Evolutionary conservation across 2,797 vertebrate genomes (phyloP), one percentile per base, ranked within the genome.

Genomic region (Chelon labrosus): DNA sequence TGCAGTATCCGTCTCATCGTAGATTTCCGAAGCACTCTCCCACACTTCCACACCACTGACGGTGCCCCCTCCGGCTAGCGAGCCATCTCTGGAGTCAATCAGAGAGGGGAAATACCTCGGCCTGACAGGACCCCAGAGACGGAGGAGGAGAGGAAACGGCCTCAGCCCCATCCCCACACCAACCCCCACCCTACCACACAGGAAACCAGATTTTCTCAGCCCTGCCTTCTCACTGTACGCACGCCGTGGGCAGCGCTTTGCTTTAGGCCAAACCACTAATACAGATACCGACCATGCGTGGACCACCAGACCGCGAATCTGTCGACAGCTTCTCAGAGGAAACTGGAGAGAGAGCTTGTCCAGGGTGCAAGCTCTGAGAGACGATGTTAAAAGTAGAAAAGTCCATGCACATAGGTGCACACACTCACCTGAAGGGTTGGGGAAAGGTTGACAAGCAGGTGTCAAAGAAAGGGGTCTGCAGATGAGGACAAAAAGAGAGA

Each of bases 61-160:
- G 69, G 14, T 56, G 70, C 51, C 63, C 44, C 59, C 47, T 69
- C 52, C 51, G 70, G 55, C 85, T 41, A 59, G 60, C 65, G 64
- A 73, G 71, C 47, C 51, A 72, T 81, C 82, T 85, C 91, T 92
- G 85, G 85, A 91, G 63, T 86, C 80, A 51, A 87, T 92, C 88
- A 90, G 79, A 27, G 70, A 79, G 69, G 87, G 90, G 90, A 90
- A 92, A 91, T 92, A 90, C 89, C 85, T 89, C 65, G 79, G 78
- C 82, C 80, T 85, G 87, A 91, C 83, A 83, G 82, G 85, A 92
- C 89, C 89, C 89, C 73, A 66, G 90, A 89, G 89, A 88, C 75
- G 27, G 39, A 59, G 56, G 49, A 73, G 75, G 59, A 53, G 61
- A 51, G 65, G 54, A 73, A 80, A 73, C 69, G 60, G 76, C 82